Percentiles rank a stretch among this genome's conserved stretches.
Evolutionary conservation across 2,888 invertebrate genomes (phyloP).

Genomic region (Papilio demoleus): DNA sequence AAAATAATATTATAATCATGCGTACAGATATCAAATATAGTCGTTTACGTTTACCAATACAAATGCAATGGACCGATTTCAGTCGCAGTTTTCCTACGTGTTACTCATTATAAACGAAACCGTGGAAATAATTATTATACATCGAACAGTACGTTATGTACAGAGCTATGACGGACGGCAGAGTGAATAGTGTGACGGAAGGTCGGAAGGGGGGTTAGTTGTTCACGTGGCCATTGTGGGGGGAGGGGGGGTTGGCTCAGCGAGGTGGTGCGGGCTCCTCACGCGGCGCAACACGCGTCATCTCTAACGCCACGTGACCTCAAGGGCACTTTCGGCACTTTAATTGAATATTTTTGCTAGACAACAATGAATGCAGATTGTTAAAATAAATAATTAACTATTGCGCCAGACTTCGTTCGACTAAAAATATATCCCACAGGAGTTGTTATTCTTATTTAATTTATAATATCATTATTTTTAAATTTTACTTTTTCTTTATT

Average conservation of each 20-base stretch:
- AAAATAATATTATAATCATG: too few species aligned
- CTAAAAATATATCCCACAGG: not conserved
- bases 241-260: not conserved
- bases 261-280: not conserved
- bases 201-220: not conserved
- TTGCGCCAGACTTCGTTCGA: not conserved
- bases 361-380: not conserved
- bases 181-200: slow-evolving; percentile 1
- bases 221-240: slow-evolving; percentile 14
- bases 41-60: too few species aligned
- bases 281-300: slow-evolving; percentile 8
- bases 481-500: too few species aligned
- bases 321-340: not conserved
- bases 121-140: not conserved
- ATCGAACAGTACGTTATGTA: not conserved
- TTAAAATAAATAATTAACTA: not conserved
- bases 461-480: too few species aligned
- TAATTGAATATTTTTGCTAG: slow-evolving; percentile 1
- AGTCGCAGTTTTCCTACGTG: not conserved
- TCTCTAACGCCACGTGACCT: slow-evolving; percentile 19
- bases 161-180: not conserved
- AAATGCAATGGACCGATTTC: not conserved
- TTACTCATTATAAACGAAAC: not conserved
- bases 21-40: too few species aligned
- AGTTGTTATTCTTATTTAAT: too few species aligned